These are phyloP conservation scores for Osedax frankpressi DNA, from an alignment of 2,888 invertebrate genomes.

Conservation along the genomic window DNA sequence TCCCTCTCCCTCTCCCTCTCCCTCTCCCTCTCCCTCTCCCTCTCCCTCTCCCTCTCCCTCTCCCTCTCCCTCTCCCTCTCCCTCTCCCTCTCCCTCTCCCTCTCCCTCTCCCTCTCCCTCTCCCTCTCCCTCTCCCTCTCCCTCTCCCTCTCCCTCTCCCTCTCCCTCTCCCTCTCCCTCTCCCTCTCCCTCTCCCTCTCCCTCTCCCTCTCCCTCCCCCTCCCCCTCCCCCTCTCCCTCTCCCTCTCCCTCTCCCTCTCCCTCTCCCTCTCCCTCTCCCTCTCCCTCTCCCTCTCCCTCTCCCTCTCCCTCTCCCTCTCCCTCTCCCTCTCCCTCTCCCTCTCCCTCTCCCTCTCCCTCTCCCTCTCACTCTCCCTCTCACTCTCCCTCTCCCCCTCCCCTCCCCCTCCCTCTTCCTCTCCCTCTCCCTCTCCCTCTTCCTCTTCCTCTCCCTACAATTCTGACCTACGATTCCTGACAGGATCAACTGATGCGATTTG, in stretches of 20 bases:
- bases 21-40: not conserved
- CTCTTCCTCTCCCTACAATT: not conserved
- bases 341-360: not conserved
- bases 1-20: not conserved
- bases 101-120: not conserved
- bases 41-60: not conserved
- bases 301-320: not conserved
- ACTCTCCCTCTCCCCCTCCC: not conserved
- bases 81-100: not conserved
- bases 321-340: not conserved
- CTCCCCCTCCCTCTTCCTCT: not conserved
- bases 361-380: not conserved
- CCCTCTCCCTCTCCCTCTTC: not conserved
- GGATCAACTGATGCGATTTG: too few species aligned
- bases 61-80: not conserved
- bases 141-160: not conserved
- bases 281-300: not conserved
- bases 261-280: not conserved
- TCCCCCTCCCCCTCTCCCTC: not conserved
- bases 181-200: not conserved
- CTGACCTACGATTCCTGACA: too few species aligned
- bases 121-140: not conserved
- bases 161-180: not conserved
- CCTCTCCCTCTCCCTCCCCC: not conserved
- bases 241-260: not conserved